These are phyloP conservation scores for Rhea pennata DNA, from an alignment of 2,113 vertebrate species.

Conservation along the genomic window DNA sequence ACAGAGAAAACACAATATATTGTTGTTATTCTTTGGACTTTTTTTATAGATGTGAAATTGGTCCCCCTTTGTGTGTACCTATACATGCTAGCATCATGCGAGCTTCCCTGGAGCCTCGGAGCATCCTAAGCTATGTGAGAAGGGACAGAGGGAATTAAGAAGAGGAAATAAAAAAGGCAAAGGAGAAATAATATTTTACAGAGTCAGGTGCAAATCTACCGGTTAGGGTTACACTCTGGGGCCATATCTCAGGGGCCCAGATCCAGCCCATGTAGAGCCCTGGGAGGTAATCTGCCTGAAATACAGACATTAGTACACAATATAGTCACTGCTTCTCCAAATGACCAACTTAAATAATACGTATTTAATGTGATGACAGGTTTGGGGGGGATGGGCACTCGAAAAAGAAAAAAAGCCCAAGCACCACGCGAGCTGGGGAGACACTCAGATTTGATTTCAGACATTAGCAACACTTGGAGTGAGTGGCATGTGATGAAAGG, in stretches of 20 bases:
- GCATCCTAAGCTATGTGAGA: background rate
- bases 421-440: background rate
- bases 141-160: background rate
- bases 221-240: rapidly evolving
- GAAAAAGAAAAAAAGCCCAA: background rate
- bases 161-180: background rate
- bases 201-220: background rate
- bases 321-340: background rate
- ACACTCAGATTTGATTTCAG: conserved; percentile 44
- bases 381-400: background rate
- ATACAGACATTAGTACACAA: background rate
- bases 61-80: background rate
- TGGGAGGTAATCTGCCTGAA: background rate
- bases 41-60: background rate
- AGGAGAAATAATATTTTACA: background rate
- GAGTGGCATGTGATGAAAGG: conserved; percentile 30
- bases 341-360: conserved; percentile 10
- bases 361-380: conserved; percentile 22
- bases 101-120: background rate
- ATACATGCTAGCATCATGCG: rapidly evolving
- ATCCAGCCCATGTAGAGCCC: background rate
- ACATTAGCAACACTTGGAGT: conserved; percentile 16
- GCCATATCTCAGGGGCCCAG: background rate
- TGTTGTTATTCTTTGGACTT: background rate
- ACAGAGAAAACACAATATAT: background rate